These are phyloP conservation scores for Osmoderma eremita DNA, from an alignment of 2,888 invertebrate species.

Conservation along the genomic window DNA sequence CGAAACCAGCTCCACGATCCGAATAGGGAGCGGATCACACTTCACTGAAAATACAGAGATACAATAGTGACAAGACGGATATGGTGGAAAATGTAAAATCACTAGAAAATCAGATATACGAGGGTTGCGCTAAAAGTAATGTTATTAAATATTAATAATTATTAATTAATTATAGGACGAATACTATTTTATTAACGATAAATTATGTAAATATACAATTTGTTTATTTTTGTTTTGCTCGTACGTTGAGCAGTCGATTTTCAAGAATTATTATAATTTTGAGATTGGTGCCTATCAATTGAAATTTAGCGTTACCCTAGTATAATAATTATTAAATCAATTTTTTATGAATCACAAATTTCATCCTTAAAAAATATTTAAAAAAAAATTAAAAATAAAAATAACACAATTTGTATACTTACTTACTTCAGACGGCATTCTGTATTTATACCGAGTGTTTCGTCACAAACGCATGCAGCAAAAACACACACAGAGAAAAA, in stretches of 20 bases:
- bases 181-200: no score
- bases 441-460: not conserved
- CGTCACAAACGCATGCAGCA: conserved; percentile 32
- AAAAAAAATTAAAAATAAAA: not conserved
- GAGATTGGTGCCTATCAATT: no score
- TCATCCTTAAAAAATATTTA: no score
- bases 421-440: conserved; percentile 34
- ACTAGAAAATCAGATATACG: not conserved
- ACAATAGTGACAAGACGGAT: not conserved
- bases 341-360: no score
- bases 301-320: conserved; percentile 26
- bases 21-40: not conserved
- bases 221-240: no score
- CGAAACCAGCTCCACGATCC: conserved; percentile 17
- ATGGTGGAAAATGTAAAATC: conserved; percentile 7
- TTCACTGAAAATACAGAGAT: conserved; percentile 28
- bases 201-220: no score
- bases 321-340: no score
- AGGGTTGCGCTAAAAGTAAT: conserved; percentile 6
- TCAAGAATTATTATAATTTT: not conserved
- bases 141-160: not conserved
- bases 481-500: conserved; percentile 35
- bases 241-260: no score
- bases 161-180: no score
- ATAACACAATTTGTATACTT: conserved; percentile 33